phyloP scores from a whole-genome alignment of 2,113 vertebrate species.

The Uropsilus gracilis region DNA sequence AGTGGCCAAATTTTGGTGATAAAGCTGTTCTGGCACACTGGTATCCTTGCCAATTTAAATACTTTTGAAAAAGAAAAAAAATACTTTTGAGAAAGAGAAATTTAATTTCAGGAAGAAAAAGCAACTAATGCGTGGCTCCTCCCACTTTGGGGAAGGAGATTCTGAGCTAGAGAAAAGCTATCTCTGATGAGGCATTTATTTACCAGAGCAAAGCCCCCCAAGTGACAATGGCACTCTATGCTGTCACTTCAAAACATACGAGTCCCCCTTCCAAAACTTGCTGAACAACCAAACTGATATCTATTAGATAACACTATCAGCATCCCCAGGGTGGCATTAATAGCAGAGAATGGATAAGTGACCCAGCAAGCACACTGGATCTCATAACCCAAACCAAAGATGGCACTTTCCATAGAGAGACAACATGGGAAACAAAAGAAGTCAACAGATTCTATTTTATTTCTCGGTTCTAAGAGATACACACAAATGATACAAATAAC shows the following conservation, averaged over 20 bases:
- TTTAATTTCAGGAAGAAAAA: neutral
- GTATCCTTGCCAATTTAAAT: neutral
- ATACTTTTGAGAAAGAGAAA: neutral
- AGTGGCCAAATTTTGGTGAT: neutral
- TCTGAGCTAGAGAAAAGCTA: neutral
- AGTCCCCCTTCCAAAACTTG: neutral
- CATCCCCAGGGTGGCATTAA: neutral
- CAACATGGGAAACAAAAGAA: neutral
- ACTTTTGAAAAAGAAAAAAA: neutral
- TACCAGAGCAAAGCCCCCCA: neutral
- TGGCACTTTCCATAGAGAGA: neutral
- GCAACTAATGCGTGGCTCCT: neutral
- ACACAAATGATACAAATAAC: slow-evolving; percentile 17
- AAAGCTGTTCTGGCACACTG: neutral
- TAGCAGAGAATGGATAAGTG: neutral
- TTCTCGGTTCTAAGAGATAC: neutral
- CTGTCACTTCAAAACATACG: too few species aligned
- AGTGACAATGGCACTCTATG: neutral
- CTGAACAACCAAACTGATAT: neutral
- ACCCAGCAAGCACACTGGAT: too few species aligned
- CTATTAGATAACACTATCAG: neutral
- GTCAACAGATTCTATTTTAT: neutral
- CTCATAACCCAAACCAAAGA: slow-evolving; percentile 7
- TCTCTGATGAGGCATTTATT: neutral
- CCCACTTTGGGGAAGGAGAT: neutral